Evolutionary conservation across 2,113 vertebrate genomes (phyloP).

Genomic region (Corvus moneduloides): DNA sequence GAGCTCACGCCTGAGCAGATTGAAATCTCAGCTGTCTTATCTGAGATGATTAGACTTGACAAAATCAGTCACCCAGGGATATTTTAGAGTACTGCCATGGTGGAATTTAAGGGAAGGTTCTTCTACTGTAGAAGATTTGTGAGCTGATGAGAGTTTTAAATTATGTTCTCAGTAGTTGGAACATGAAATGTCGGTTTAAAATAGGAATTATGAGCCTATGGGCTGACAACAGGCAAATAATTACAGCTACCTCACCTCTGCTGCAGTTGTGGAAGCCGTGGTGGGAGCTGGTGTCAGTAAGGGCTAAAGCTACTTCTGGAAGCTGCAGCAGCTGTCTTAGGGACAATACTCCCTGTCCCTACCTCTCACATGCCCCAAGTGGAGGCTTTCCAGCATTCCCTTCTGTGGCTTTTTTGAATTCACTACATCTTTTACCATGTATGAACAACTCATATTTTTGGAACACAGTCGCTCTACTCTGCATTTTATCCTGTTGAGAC

Average conservation of each 20-base stretch:
- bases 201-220: neutral
- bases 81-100: neutral
- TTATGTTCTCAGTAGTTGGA: neutral
- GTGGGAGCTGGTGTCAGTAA: neutral
- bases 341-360: neutral
- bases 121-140: neutral
- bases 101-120: neutral
- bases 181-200: neutral
- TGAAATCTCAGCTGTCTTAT: neutral
- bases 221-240: neutral
- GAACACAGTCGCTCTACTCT: neutral
- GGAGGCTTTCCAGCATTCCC: neutral
- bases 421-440: neutral
- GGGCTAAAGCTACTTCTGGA: neutral
- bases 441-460: neutral
- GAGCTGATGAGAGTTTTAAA: neutral
- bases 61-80: neutral
- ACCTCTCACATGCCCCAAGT: neutral
- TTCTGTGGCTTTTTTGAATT: neutral
- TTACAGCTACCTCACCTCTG: neutral
- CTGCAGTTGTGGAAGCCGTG: neutral
- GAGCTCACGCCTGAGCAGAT: neutral
- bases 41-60: neutral
- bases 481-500: neutral
- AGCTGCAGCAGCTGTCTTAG: accelerated